phyloP scores from a whole-genome alignment of 2,797 vertebrate genomes.

The Bradypodion ventrale region DNA sequence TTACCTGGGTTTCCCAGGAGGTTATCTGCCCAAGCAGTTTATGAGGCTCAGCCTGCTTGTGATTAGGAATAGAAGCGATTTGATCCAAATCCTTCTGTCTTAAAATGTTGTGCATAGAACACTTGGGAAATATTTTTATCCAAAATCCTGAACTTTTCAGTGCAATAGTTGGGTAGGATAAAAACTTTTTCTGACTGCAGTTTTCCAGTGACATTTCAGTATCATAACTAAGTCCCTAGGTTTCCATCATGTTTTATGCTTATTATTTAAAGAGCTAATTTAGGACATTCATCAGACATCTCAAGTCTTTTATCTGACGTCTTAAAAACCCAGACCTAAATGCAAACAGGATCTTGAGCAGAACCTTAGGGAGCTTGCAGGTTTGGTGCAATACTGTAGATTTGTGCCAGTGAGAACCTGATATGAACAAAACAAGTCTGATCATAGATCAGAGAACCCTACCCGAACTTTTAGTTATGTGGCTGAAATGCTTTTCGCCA shows the following conservation, averaged over 20 bases:
- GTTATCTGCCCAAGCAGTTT: background rate
- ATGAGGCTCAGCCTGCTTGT: background rate
- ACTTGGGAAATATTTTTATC: constrained; percentile 39
- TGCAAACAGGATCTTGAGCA: constrained; percentile 43
- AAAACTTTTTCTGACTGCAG: constrained; percentile 43
- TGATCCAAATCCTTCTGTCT: constrained; percentile 39
- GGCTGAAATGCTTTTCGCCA: constrained; percentile 28
- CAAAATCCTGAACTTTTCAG: constrained; percentile 55
- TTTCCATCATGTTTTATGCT: constrained; percentile 56
- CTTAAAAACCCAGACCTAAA: constrained; percentile 49
- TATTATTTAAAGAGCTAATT: constrained; percentile 63
- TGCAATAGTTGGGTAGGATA: constrained; percentile 48
- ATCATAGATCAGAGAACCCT: constrained; percentile 36
- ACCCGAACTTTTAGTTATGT: background rate
- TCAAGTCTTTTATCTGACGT: constrained; percentile 31
- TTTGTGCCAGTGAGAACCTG: constrained; percentile 21
- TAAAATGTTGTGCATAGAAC: constrained; percentile 31
- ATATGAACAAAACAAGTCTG: constrained; percentile 30
- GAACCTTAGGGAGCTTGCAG: constrained; percentile 27
- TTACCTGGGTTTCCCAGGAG: background rate
- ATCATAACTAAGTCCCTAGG: constrained; percentile 51
- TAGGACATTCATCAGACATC: constrained; percentile 50
- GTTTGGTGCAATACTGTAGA: constrained; percentile 1
- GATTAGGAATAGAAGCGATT: background rate
- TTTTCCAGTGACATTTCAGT: constrained; percentile 57